Conservation (phyloP, 2,888 invertebrate genomes). For the Dasysyrphus albostriatus region DNA sequence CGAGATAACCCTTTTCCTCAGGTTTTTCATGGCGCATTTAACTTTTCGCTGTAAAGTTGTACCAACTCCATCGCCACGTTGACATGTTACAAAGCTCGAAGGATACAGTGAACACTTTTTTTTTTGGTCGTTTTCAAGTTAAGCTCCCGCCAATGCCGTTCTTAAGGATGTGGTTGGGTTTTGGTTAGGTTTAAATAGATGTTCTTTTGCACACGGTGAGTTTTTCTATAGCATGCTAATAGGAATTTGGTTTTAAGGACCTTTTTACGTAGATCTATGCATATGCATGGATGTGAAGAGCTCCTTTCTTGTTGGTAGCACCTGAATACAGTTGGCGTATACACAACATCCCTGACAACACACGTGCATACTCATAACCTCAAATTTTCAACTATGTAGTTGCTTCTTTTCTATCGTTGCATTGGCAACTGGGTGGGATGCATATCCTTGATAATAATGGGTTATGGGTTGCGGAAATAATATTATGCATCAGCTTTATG, state of each 20-base stretch:
- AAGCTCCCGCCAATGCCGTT: conserved; percentile 4
- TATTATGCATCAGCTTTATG: conserved; percentile 13
- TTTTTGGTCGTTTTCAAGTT: not conserved
- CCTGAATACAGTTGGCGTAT: not conserved
- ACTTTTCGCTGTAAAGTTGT: not conserved
- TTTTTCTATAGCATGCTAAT: conserved; percentile 19
- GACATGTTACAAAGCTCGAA: conserved; percentile 9
- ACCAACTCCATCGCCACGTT: not conserved
- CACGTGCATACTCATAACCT: conserved; percentile 15
- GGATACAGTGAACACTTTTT: not conserved
- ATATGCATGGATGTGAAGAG: not conserved
- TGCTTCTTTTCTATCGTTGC: not conserved
- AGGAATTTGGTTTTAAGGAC: conserved; percentile 16
- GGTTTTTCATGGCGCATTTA: conserved; percentile 39
- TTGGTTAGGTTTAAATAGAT: conserved; percentile 18
- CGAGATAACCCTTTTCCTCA: conserved; percentile 34
- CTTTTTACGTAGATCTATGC: not conserved
- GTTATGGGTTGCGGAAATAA: conserved; percentile 18
- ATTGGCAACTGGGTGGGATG: not conserved
- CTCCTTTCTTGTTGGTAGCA: not conserved
- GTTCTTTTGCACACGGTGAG: conserved; percentile 2
- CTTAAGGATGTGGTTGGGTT: not conserved
- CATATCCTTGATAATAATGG: conserved; percentile 26
- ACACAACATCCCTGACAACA: conserved; percentile 16
- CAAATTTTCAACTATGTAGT: not conserved